Percentiles rank a stretch among this genome's conserved stretches.
phyloP scores from a whole-genome alignment of 2,797 vertebrate species.

The Babyrousa celebensis region DNA sequence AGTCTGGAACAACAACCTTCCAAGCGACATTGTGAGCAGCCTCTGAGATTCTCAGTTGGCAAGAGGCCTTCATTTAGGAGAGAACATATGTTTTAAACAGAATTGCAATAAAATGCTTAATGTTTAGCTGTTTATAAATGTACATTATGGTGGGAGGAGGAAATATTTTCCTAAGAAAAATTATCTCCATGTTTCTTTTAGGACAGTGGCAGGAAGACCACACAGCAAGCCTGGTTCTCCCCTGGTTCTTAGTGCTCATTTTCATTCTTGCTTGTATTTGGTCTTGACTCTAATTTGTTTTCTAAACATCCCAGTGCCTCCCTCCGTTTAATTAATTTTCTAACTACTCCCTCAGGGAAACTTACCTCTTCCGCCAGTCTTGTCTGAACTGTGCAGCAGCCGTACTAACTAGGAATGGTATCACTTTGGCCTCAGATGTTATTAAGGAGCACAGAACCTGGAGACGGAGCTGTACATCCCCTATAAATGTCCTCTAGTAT shows the following conservation, averaged over 20 bases:
- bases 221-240: not conserved
- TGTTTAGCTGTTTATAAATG: not conserved
- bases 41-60: not conserved
- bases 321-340: conserved; percentile 78
- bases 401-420: conserved; percentile 50
- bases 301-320: conserved; percentile 71
- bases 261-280: conserved; percentile 67
- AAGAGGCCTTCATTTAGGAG: not conserved
- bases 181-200: not conserved
- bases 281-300: conserved; percentile 69
- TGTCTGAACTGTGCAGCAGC: conserved; percentile 34
- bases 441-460: conserved; percentile 34
- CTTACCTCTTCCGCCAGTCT: conserved; percentile 63
- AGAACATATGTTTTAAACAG: not conserved
- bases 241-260: not conserved
- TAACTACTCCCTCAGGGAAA: conserved; percentile 65
- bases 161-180: conserved; percentile 46
- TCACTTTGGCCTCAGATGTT: not conserved
- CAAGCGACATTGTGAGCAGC: not conserved
- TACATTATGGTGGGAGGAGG: not conserved
- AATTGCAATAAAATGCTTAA: conserved; percentile 13
- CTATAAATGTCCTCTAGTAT: conserved; percentile 14
- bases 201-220: not conserved
- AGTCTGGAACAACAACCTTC: not conserved
- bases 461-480: not conserved